Base-by-base conservation (phyloP, 1,140 invertebrate species). In the Nasonia giraulti region DNA sequence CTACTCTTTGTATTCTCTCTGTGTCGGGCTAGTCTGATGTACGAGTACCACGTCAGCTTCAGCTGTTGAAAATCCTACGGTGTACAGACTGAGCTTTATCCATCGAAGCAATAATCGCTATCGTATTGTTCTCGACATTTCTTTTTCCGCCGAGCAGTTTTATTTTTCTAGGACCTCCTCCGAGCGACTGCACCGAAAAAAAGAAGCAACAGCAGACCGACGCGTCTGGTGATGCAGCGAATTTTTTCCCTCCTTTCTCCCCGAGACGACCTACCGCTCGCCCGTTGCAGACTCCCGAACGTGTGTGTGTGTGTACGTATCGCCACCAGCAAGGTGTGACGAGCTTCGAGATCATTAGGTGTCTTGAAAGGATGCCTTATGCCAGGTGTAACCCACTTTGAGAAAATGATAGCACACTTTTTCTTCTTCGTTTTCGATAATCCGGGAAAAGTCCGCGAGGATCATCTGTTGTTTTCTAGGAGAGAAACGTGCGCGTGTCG, bases 131-230 rank as follows among this genome's bases (percentile, higher is more conserved):
- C 17, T 75, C 44, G 31, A n/a, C 20, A 8, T 8, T 50, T 44
- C 2, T 73, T 50, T 81, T 5, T 23, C 1, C 55, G 8, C 40
- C 14, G 14, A 31, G 7, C 27, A 0, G 47, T 17, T 17, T 11
- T 66, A 80, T 80, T 75, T 80, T 76, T 17, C 69, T 80, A 85
- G 78, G 73, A 80, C 78, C 74, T 80, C 83, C 83, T 80, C 83
- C 83, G 14, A 50, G 27, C 69, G 31, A 14, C 40, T 50, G 68
- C 14, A 82, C 0, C 40, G 4, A 68, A 62, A 33, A 33, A 78
- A 27, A 66, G 27, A 33, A 55, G 27, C 3, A 33, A 50, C 40
- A 50, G 50, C 69, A 80, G 77, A 84, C 62, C 44, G 78, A 68
- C 76, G 76, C 62, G 37, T 55, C 66, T 37, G 11, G 68, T 84